These are phyloP conservation scores for Camelus dromedarius DNA, from an alignment of 2,113 vertebrate species.

Conservation along the genomic window DNA sequence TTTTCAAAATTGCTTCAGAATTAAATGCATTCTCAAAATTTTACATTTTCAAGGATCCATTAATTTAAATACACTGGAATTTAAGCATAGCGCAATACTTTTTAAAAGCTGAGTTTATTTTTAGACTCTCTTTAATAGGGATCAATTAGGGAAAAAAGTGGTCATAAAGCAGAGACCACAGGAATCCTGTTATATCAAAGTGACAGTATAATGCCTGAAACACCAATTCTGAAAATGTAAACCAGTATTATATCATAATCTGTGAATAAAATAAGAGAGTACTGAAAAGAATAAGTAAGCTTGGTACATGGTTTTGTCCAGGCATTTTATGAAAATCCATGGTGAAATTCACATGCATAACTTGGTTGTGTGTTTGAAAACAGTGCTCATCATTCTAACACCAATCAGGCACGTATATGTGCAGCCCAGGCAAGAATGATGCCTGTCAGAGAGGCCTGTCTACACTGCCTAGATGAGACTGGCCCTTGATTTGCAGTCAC, in stretches of 20 bases:
- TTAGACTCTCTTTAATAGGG: neutral
- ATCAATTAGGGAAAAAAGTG: neutral
- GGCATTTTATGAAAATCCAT: constrained; percentile 7
- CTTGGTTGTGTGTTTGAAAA: constrained; percentile 66
- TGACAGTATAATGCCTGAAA: neutral
- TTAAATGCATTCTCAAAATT: constrained; percentile 13
- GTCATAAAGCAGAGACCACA: neutral
- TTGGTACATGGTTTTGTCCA: neutral
- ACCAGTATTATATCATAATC: neutral
- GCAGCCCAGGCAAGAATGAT: constrained; percentile 45
- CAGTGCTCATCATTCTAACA: constrained; percentile 66
- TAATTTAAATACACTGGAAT: neutral
- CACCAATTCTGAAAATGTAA: neutral
- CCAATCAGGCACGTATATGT: neutral
- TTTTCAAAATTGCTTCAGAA: constrained; percentile 9
- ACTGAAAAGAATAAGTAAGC: neutral
- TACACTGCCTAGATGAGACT: constrained; percentile 33
- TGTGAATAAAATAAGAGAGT: neutral
- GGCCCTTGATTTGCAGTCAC: constrained; percentile 75
- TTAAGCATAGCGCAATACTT: neutral
- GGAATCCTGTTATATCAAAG: neutral
- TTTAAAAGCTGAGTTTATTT: constrained; percentile 13
- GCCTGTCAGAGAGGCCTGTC: constrained; percentile 50
- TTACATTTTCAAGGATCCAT: neutral
- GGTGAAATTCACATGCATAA: neutral